phyloP scores from a whole-genome alignment of 23 tunicate genomes.

The Halocynthia aurantium region DNA sequence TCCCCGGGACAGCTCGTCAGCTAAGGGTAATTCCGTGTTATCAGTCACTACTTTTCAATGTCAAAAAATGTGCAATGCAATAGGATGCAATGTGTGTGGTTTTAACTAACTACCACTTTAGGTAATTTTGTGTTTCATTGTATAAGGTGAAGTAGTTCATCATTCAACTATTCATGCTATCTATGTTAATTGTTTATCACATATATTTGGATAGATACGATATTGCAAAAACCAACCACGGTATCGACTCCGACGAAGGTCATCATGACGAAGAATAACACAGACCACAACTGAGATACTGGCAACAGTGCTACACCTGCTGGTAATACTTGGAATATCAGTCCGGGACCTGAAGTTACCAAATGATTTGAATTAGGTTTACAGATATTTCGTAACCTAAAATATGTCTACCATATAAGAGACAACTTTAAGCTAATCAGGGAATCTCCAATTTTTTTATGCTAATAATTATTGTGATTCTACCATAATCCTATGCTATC shows the following conservation, averaged over 20 bases:
- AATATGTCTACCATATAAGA: too few relatives aligned
- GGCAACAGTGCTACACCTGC: slow-evolving; percentile 54
- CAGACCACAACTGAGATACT: slow-evolving; percentile 50
- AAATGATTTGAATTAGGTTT: not conserved
- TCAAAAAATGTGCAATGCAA: too few relatives aligned
- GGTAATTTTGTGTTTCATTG: too few relatives aligned
- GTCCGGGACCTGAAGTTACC: slow-evolving; percentile 46
- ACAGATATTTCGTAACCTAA: too few relatives aligned
- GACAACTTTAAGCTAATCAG: too few relatives aligned
- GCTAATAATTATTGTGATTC: too few relatives aligned
- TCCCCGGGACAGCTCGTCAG: not conserved
- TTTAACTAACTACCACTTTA: too few relatives aligned
- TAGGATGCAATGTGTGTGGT: not conserved
- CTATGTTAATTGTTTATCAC: not conserved
- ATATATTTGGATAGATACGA: not conserved
- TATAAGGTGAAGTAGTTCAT: not conserved
- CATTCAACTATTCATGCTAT: not conserved
- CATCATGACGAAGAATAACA: slow-evolving; percentile 61
- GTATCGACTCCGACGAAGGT: slow-evolving; percentile 56
- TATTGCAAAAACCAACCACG: slow-evolving; percentile 30
- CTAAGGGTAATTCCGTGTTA: too few relatives aligned
- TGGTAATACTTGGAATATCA: slow-evolving; percentile 72
- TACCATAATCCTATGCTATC: too few relatives aligned
- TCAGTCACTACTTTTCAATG: too few relatives aligned
- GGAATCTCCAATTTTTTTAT: too few relatives aligned